Percentiles rank a stretch among this genome's conserved stretches.
phyloP scores from a whole-genome alignment of 2,113 vertebrate species.

The Ptychochromis oligacanthus region DNA sequence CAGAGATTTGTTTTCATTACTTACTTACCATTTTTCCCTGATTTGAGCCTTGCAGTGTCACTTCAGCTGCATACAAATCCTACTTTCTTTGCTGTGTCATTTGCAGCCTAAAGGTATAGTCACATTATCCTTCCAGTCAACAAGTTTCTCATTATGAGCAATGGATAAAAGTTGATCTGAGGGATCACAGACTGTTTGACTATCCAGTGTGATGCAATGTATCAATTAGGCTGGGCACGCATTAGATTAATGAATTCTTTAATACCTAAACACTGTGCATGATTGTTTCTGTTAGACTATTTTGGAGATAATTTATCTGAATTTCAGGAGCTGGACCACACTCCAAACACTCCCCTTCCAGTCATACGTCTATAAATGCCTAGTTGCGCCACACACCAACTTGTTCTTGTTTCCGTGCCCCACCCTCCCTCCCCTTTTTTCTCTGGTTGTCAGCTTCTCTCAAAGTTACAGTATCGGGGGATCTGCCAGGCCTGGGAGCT shows the following conservation, averaged over 20 bases:
- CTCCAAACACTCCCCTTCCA: too few species aligned
- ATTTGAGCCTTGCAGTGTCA: background rate
- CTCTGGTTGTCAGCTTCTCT: too few species aligned
- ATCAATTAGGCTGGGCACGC: background rate
- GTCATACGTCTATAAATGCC: too few species aligned
- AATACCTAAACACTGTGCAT: background rate
- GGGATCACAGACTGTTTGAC: background rate
- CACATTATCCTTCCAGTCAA: background rate
- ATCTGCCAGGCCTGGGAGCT: too few species aligned
- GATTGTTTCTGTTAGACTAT: background rate
- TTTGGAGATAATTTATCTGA: too few species aligned
- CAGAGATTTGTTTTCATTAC: constrained; percentile 9
- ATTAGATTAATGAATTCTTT: background rate
- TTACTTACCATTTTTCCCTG: background rate
- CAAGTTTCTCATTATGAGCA: background rate
- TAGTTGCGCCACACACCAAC: too few species aligned
- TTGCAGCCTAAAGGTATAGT: background rate
- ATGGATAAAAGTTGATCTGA: background rate
- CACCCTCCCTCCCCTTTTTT: too few species aligned
- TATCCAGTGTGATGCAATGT: background rate
- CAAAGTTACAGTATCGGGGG: too few species aligned
- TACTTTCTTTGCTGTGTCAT: constrained; percentile 4
- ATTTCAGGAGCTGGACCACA: too few species aligned
- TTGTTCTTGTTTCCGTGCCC: too few species aligned
- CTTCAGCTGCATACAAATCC: constrained; percentile 17